Percentiles rank a stretch among this genome's conserved stretches.
These are phyloP conservation scores for Pheosia tremula DNA, from an alignment of 2,888 invertebrate genomes.

Conservation along the genomic window DNA sequence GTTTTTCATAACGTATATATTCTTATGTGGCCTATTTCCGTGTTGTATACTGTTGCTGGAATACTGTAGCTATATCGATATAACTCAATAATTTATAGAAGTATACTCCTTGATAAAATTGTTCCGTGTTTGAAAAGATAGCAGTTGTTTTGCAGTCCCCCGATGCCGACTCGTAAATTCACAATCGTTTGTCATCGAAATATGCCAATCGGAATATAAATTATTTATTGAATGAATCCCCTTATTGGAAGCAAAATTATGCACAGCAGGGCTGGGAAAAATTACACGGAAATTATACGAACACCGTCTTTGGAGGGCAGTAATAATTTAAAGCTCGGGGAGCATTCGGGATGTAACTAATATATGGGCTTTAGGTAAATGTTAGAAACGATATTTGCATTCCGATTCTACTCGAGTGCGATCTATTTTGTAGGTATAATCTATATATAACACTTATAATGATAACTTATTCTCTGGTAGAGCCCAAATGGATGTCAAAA, in stretches of 20 bases:
- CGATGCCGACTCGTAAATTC: slow-evolving; percentile 14
- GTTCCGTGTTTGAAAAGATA: slow-evolving; percentile 2
- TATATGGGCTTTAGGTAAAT: neutral
- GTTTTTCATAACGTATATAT: neutral
- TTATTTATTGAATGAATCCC: slow-evolving; percentile 9
- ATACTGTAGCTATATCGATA: no score
- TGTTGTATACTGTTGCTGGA: no score
- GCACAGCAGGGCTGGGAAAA: neutral
- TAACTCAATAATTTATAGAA: neutral
- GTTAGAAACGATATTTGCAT: slow-evolving; percentile 2
- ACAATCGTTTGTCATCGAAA: slow-evolving; percentile 14
- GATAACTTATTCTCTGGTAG: neutral
- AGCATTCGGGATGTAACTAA: neutral
- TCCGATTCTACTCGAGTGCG: neutral
- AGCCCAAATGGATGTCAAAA: neutral
- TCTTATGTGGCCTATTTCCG: neutral
- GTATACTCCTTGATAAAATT: neutral
- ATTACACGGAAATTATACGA: neutral
- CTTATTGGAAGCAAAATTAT: slow-evolving; percentile 1
- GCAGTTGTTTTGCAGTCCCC: slow-evolving; percentile 16
- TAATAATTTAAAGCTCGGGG: neutral
- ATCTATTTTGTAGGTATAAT: neutral
- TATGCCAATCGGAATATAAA: slow-evolving; percentile 22
- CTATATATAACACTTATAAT: neutral
- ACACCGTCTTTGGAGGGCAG: neutral